Evolutionary conservation across 2,888 invertebrate genomes (phyloP).

Genomic region (Platycheirus albimanus): DNA sequence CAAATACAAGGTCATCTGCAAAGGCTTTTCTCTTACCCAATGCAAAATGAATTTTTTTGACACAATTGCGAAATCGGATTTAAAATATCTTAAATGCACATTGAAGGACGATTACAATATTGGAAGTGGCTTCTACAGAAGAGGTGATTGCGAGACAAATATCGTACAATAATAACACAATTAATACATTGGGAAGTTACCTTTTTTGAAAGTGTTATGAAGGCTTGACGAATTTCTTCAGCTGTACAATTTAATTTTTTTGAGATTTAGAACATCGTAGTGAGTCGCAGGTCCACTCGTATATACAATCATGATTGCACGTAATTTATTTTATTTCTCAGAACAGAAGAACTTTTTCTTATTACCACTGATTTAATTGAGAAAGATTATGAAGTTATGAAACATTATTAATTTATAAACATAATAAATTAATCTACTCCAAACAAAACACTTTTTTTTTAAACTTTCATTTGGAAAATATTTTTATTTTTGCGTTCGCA

Average conservation of each 20-base stretch:
- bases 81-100: no score
- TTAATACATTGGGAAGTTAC: no score
- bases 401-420: constrained; percentile 27
- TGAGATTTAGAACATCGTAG: constrained; percentile 89
- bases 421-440: background rate
- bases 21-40: no score
- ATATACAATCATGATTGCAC: constrained; percentile 9
- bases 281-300: constrained; percentile 83
- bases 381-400: constrained; percentile 27
- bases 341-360: background rate
- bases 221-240: constrained; percentile 90
- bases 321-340: constrained; percentile 61
- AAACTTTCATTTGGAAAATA: constrained; percentile 1
- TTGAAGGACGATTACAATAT: no score
- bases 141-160: no score
- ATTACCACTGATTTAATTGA: constrained; percentile 9
- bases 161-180: no score
- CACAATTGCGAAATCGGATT: no score
- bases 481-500: background rate
- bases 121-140: no score
- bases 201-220: constrained; percentile 90
- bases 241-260: constrained; percentile 86
- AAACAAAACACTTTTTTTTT: background rate
- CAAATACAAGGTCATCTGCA: no score
- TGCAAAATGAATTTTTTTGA: no score